These are phyloP conservation scores for Scelioninae gen. 1 DNA, from an alignment of 2,888 invertebrate species.

Conservation along the genomic window DNA sequence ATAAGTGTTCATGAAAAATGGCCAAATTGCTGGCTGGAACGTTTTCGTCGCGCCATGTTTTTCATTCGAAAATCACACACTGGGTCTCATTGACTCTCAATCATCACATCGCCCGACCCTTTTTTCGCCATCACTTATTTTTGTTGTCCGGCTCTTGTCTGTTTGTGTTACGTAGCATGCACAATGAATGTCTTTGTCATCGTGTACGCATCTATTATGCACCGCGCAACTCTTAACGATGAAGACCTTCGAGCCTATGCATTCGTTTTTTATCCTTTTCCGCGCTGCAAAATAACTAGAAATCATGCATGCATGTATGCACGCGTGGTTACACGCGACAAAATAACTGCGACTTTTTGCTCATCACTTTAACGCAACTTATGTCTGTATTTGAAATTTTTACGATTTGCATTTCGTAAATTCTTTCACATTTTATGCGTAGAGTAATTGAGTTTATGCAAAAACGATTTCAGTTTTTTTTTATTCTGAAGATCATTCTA, in stretches of 20 bases:
- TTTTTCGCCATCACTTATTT: conserved; percentile 35
- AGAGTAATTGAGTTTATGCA: too few species aligned
- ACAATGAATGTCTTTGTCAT: conserved; percentile 70
- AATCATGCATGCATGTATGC: conserved; percentile 62
- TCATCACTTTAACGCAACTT: conserved; percentile 22
- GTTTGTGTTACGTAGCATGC: conserved; percentile 64
- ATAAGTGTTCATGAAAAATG: not conserved
- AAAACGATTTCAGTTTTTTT: too few species aligned
- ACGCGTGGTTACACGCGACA: conserved; percentile 41
- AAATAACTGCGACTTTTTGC: conserved; percentile 45
- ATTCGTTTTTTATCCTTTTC: conserved; percentile 44
- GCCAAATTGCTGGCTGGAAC: not conserved
- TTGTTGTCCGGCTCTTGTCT: conserved; percentile 51
- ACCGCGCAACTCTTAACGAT: conserved; percentile 63
- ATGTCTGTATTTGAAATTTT: too few species aligned
- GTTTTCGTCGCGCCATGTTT: not conserved
- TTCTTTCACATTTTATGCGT: too few species aligned
- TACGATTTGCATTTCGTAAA: too few species aligned
- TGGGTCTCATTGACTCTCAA: conserved; percentile 54
- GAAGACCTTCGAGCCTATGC: conserved; percentile 57
- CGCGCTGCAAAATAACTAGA: conserved; percentile 55
- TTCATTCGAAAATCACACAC: conserved; percentile 32
- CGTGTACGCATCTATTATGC: conserved; percentile 66
- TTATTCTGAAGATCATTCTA: too few species aligned
- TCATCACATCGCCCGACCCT: conserved; percentile 33